A percentile compares a stretch with the other conserved stretches of the same genome.
Evolutionary conservation across 2,888 invertebrate genomes (phyloP).

Genomic region (Drosophila robusta): DNA sequence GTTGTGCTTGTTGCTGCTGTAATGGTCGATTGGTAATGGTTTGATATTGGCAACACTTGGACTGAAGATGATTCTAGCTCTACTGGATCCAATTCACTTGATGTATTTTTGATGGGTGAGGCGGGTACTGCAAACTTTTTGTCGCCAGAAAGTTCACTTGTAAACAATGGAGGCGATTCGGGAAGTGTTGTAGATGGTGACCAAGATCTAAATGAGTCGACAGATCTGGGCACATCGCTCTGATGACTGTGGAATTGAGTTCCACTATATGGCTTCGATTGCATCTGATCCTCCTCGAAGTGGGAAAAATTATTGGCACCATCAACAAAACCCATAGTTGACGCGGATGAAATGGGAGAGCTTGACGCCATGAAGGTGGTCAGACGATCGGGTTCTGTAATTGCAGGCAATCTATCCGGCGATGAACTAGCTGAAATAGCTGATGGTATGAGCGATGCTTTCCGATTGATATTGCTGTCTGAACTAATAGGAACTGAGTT

Average conservation of each 20-base stretch:
- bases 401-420: slow-evolving; percentile 3
- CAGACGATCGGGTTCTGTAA: slow-evolving; percentile 3
- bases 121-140: background rate
- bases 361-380: background rate
- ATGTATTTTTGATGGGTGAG: slow-evolving; percentile 2
- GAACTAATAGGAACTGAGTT: slow-evolving; percentile 23
- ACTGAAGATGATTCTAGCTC: slow-evolving; percentile 14
- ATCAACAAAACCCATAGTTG: slow-evolving; percentile 2
- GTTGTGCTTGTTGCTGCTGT: slow-evolving; percentile 1
- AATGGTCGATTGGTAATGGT: slow-evolving; percentile 5
- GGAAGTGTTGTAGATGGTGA: slow-evolving; percentile 2
- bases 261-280: slow-evolving; percentile 8
- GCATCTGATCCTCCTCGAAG: background rate
- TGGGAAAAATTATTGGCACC: slow-evolving; percentile 6
- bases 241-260: background rate
- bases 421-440: slow-evolving; percentile 22
- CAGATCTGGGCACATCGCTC: background rate
- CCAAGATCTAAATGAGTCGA: slow-evolving; percentile 27
- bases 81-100: slow-evolving; percentile 1
- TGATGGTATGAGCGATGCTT: slow-evolving; percentile 12
- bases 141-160: slow-evolving; percentile 6
- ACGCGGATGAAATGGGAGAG: background rate
- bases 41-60: slow-evolving; percentile 18
- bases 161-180: slow-evolving; percentile 10
- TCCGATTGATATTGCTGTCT: slow-evolving; percentile 9